Evolutionary conservation across 2,797 vertebrate species (phyloP), one percentile per base, ranked within the genome.

Genomic region (Chromis chromis): DNA sequence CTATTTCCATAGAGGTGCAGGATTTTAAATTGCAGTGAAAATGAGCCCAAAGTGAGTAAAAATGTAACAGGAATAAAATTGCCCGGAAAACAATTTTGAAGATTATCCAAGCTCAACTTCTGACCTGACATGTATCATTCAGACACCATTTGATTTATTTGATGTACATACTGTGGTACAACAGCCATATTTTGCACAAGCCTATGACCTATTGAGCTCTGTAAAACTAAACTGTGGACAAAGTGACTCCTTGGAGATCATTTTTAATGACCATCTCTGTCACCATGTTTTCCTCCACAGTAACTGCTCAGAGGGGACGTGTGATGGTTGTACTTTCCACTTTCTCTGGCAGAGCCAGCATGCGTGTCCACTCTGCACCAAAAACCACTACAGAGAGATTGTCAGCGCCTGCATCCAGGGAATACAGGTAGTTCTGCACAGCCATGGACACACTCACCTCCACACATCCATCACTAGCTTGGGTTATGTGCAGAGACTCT

Each of bases 281-380:
- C 61, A 0, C 54, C 16, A 83, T 65, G 55, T 79, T 83, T 76
- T 78, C 22, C 33, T 74, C 39, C 36, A 25, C 87, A 99, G 98
- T 63, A 93, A 94, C 39, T 99, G 98, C 76, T 94, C 96, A 1
- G 97, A 97, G 64, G 98, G 97, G 63, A 99, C 98, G 1, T 99
- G 98, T 46, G 96, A 98, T 1, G 98, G 98, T 56, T 99, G 98
- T 79, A 95, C 93, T 54, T 99, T 97, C 85, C 97, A 98, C 88
- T 96, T 98, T 57, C 92, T 99, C 53, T 99, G 97, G 98, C 93
- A 93, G 85, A 96, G 95, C 0, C 87, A 86, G 16, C 90, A 95
- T 0, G 97, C 95, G 0, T 99, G 98, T 84, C 97, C 98, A 0
- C 96, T 95, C 62, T 99, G 98, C 87, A 97, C 96, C 22, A 85